phyloP scores from a whole-genome alignment of 2,113 vertebrate species.

The Junco hyemalis region DNA sequence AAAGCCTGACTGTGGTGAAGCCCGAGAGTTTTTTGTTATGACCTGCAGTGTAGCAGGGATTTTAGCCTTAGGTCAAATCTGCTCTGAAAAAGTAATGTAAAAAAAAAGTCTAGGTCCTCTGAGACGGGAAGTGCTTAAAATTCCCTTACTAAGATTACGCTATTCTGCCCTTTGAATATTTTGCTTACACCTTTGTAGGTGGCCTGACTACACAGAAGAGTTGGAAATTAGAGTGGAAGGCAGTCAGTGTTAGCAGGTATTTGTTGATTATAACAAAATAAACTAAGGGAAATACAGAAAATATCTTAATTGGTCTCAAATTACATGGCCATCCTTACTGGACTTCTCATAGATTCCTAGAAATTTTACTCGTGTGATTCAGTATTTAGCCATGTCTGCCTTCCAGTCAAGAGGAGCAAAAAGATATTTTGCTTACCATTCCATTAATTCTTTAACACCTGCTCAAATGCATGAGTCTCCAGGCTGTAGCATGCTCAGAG shows the following conservation, averaged over 20 bases:
- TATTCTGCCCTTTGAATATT: not conserved
- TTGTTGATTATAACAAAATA: not conserved
- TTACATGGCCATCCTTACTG: not conserved
- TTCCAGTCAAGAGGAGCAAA: not conserved
- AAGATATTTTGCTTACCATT: not conserved
- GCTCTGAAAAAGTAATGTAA: not conserved
- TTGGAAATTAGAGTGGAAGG: not conserved
- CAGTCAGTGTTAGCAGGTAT: not conserved
- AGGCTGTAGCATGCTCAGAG: not conserved
- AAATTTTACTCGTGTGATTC: not conserved
- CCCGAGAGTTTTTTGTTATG: not conserved
- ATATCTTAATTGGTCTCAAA: not conserved
- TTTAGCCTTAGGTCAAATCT: slow-evolving; percentile 5
- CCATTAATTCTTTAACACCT: not conserved
- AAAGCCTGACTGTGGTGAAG: not conserved
- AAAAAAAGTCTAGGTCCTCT: not conserved
- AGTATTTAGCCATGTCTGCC: not conserved
- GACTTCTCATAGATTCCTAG: not conserved
- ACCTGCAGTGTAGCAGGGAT: not conserved
- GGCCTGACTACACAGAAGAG: not conserved
- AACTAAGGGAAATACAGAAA: not conserved
- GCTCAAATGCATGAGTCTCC: not conserved
- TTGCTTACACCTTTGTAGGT: not conserved
- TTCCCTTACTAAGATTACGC: not conserved
- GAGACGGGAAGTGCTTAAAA: not conserved